A percentile compares a stretch with the other conserved stretches of the same genome.
These are phyloP conservation scores for Caenorhabditis doughertyi DNA, from an alignment of 2,888 invertebrate species.

Conservation along the genomic window DNA sequence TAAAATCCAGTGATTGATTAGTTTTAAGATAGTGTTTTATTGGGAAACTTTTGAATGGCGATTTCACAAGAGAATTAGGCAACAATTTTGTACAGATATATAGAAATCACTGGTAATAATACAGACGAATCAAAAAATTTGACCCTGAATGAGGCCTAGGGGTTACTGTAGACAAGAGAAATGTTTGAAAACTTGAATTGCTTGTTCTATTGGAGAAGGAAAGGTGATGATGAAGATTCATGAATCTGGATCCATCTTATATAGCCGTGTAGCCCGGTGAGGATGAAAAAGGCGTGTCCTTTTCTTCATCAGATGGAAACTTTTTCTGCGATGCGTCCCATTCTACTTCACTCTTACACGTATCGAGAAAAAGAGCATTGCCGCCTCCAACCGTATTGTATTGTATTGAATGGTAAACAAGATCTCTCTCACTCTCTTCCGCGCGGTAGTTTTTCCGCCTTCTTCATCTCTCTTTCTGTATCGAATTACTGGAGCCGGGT, in stretches of 20 bases:
- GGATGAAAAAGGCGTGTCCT: constrained; percentile 27
- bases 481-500: constrained; percentile 49
- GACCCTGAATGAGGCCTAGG: not conserved
- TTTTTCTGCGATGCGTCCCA: constrained; percentile 34
- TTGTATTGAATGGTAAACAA: constrained; percentile 51
- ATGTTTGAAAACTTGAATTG: not conserved
- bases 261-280: constrained; percentile 11
- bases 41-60: too few relatives aligned
- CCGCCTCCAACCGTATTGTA: constrained; percentile 8
- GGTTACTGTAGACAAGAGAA: constrained; percentile 2
- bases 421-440: constrained; percentile 7
- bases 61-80: too few relatives aligned
- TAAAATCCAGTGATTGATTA: too few relatives aligned
- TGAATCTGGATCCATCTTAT: constrained; percentile 44
- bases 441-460: constrained; percentile 43
- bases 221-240: constrained; percentile 9
- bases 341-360: constrained; percentile 30
- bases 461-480: constrained; percentile 16
- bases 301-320: constrained; percentile 31
- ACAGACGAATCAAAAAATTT: too few relatives aligned
- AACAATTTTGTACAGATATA: not conserved
- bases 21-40: too few relatives aligned
- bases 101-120: not conserved
- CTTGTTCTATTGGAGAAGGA: not conserved
- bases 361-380: constrained; percentile 12